Evolutionary conservation across 2,888 invertebrate species (phyloP).

Genomic region (Odiellus spinosus): DNA sequence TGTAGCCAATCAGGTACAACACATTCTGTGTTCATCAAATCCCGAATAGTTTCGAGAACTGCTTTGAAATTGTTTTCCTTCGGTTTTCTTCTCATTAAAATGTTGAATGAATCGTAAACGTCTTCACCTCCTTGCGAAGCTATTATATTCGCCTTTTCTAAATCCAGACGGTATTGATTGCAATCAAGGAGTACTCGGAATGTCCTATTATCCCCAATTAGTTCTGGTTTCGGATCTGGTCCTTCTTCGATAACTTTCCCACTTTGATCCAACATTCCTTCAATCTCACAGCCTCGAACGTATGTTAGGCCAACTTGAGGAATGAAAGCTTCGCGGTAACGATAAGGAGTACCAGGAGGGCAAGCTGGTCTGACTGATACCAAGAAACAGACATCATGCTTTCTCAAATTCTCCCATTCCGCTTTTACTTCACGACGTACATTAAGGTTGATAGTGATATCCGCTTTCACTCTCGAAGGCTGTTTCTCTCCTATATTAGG

Average conservation of each 20-base stretch:
- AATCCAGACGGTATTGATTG: constrained; percentile 87
- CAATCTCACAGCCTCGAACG: constrained; percentile 94
- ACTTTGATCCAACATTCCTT: constrained; percentile 90
- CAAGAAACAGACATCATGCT: constrained; percentile 95
- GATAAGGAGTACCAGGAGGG: constrained; percentile 50
- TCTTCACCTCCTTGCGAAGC: constrained; percentile 33
- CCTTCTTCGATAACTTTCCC: constrained; percentile 89
- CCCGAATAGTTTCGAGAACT: constrained; percentile 92
- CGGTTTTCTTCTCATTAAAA: constrained; percentile 93
- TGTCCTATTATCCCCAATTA: constrained; percentile 76
- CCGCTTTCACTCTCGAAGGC: constrained; percentile 87
- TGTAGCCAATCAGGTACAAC: constrained; percentile 94
- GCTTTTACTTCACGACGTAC: constrained; percentile 77
- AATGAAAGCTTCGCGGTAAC: constrained; percentile 54
- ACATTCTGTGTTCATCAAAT: constrained; percentile 97
- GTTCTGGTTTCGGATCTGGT: constrained; percentile 68
- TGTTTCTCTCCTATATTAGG: constrained; percentile 63
- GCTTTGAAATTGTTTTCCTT: constrained; percentile 99
- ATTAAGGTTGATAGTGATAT: constrained; percentile 80
- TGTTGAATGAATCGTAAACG: constrained; percentile 82
- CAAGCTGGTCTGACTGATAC: constrained; percentile 73
- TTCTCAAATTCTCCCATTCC: constrained; percentile 92
- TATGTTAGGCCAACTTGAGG: constrained; percentile 80
- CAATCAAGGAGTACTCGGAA: constrained; percentile 89
- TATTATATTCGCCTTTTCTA: constrained; percentile 31